phyloP scores from a whole-genome alignment of 2,888 invertebrate species.

The Diarsia dahlii region DNA sequence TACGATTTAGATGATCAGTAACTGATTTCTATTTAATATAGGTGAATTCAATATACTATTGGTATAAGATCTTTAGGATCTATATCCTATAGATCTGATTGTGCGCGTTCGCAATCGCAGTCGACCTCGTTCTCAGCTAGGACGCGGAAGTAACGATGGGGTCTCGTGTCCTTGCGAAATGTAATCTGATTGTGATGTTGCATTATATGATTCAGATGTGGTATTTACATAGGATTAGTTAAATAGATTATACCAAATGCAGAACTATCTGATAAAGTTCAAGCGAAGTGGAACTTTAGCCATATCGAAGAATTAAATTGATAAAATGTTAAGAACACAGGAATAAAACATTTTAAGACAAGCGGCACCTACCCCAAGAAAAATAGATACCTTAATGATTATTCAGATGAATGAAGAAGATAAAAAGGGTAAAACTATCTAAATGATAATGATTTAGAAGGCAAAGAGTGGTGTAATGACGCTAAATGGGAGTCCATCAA shows the following conservation, averaged over 20 bases:
- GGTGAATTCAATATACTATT: no score
- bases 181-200: constrained; percentile 25
- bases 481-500: not conserved
- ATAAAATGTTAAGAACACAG: not conserved
- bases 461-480: not conserved
- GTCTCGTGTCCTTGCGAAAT: constrained; percentile 54
- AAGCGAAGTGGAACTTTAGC: not conserved
- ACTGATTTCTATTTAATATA: not conserved
- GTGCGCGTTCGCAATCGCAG: constrained; percentile 39
- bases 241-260: not conserved
- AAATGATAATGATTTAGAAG: not conserved
- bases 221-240: not conserved
- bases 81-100: not conserved
- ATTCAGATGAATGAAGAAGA: not conserved
- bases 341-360: not conserved
- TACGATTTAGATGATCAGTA: not conserved
- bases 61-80: no score
- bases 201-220: not conserved
- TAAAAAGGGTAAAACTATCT: not conserved
- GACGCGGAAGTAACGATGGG: constrained; percentile 55
- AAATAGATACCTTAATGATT: no score
- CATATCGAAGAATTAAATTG: not conserved
- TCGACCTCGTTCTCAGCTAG: constrained; percentile 56
- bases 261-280: not conserved
- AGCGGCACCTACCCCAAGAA: not conserved